These are phyloP conservation scores for Pluvialis apricaria DNA, from an alignment of 2,113 vertebrate species.

Conservation along the genomic window DNA sequence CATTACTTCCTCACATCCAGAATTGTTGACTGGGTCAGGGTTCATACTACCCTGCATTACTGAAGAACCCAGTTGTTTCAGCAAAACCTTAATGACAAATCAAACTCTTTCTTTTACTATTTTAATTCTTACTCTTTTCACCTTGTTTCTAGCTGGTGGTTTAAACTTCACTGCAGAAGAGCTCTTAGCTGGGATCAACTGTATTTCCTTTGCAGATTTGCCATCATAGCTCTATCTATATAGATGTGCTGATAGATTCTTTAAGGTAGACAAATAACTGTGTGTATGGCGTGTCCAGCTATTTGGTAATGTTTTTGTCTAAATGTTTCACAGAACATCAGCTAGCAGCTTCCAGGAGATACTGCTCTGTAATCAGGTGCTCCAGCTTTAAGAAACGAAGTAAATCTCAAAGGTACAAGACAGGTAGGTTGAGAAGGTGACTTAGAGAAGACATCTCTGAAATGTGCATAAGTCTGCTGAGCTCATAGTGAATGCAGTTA, in stretches of 20 bases:
- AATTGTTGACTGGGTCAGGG: neutral
- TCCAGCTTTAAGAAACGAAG: constrained; percentile 74
- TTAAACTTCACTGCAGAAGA: neutral
- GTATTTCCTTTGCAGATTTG: neutral
- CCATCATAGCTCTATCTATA: neutral
- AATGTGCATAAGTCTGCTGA: neutral
- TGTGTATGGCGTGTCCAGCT: neutral
- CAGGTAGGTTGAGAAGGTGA: constrained; percentile 64
- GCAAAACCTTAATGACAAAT: neutral
- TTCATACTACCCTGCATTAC: neutral
- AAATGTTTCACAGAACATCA: constrained; percentile 68
- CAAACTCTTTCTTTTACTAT: neutral
- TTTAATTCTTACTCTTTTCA: neutral
- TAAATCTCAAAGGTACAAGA: constrained; percentile 66
- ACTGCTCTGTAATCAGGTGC: neutral
- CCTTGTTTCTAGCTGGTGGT: neutral
- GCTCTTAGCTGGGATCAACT: neutral
- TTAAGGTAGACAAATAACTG: neutral
- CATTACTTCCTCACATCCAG: neutral
- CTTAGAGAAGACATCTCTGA: neutral
- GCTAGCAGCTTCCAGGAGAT: constrained; percentile 47
- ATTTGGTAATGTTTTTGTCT: neutral
- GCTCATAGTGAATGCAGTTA: neutral
- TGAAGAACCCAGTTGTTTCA: neutral
- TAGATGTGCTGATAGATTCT: neutral